Evolutionary conservation across 1,140 invertebrate species (phyloP).

Genomic region (Acromyrmex heyeri): DNA sequence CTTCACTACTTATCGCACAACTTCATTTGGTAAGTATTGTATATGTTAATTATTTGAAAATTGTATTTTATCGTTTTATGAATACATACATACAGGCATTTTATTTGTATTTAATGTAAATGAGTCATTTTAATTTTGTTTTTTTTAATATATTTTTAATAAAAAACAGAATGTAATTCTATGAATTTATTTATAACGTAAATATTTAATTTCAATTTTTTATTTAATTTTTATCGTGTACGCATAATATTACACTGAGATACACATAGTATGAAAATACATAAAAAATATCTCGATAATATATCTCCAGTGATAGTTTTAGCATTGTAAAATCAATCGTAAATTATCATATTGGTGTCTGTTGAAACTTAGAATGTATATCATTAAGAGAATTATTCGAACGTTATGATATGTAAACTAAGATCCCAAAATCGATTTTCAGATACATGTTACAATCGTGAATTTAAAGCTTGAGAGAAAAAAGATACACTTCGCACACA

Average conservation of each 20-base stretch:
- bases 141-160: background rate
- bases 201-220: no score
- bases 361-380: background rate
- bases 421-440: background rate
- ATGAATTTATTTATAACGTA: background rate
- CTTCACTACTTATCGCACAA: no score
- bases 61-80: no score
- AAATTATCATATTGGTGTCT: background rate
- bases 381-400: background rate
- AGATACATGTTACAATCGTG: background rate
- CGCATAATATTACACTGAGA: no score
- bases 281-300: background rate
- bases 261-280: no score
- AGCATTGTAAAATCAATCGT: background rate
- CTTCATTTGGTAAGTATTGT: no score
- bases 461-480: constrained; percentile 8
- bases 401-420: background rate
- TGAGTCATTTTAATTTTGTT: background rate
- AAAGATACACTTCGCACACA: background rate
- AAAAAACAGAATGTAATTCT: background rate
- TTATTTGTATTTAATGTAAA: background rate
- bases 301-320: background rate
- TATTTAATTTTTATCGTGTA: no score
- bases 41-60: no score
- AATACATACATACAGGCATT: no score